Conservation (phyloP, 2,888 invertebrate species). For the Tanaodytes sp. region DNA sequence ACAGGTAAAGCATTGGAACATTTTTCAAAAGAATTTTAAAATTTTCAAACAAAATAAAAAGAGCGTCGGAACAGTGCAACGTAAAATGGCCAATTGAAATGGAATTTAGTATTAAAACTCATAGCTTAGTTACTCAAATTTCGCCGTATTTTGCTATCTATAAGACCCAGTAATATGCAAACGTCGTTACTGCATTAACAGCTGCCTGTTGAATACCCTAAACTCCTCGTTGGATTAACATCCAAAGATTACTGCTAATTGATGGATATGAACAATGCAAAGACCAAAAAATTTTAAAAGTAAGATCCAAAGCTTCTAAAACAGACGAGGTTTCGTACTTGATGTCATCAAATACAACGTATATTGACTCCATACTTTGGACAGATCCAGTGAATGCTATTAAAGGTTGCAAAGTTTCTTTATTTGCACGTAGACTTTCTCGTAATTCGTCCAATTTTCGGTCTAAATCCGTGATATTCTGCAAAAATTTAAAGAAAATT, state of each 20-base stretch:
- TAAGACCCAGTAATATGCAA: constrained; percentile 5
- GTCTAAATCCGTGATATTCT: too few species aligned
- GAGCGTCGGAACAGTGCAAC: too few species aligned
- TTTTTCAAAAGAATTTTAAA: constrained; percentile 1
- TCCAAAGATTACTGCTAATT: constrained; percentile 14
- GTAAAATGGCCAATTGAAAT: too few species aligned
- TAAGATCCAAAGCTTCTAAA: constrained; percentile 18
- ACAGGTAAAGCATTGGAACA: constrained; percentile 7
- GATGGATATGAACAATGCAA: constrained; percentile 22
- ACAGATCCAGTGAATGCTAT: constrained; percentile 2
- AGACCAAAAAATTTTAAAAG: constrained; percentile 29
- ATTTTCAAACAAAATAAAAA: too few species aligned
- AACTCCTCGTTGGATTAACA: constrained; percentile 12
- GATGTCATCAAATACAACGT: constrained; percentile 6
- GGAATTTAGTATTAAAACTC: too few species aligned
- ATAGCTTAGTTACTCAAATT: too few species aligned
- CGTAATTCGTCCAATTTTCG: too few species aligned
- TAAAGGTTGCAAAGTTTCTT: constrained; percentile 22
- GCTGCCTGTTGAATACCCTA: neutral
- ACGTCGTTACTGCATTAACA: constrained; percentile 7
- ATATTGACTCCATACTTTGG: neutral
- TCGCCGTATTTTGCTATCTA: too few species aligned
- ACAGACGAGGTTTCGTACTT: constrained; percentile 14
- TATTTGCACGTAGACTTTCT: too few species aligned
- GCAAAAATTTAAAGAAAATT: too few species aligned